Conservation (phyloP, 2,888 invertebrate species). For the Hyalella azteca region DNA sequence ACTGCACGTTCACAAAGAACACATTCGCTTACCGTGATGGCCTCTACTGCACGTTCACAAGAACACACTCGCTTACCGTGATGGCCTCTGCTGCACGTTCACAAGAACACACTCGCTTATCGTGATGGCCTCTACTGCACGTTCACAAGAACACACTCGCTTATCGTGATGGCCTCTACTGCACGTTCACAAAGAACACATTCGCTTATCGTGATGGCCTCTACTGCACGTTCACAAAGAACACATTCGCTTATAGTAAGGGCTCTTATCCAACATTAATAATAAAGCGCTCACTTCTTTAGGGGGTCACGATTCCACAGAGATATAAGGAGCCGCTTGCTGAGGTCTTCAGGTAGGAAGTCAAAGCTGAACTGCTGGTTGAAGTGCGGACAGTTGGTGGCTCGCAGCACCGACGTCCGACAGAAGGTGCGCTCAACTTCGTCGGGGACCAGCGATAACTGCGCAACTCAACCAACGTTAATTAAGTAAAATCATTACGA, state of each 20-base stretch:
- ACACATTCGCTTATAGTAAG: no score
- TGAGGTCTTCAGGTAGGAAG: conserved; percentile 67
- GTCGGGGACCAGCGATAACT: conserved; percentile 58
- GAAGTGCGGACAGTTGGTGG: conserved; percentile 75
- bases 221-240: no score
- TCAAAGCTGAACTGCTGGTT: conserved; percentile 78
- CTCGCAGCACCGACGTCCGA: conserved; percentile 78
- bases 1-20: no score
- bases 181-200: no score
- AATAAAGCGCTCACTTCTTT: conserved; percentile 80
- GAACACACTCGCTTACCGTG: conserved; percentile 78
- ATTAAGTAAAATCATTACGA: no score
- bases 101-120: no score
- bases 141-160: no score
- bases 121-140: no score
- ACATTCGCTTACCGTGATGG: no score
- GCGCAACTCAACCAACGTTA: neutral
- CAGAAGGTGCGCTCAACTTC: conserved; percentile 68
- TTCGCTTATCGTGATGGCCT: no score
- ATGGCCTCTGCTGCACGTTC: conserved; percentile 85
- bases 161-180: no score
- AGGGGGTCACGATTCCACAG: conserved; percentile 86
- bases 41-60: neutral
- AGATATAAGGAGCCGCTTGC: conserved; percentile 75
- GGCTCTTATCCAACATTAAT: neutral